Evolutionary conservation across 2,888 invertebrate species (phyloP).

Genomic region (Dinocampus coccinellae): DNA sequence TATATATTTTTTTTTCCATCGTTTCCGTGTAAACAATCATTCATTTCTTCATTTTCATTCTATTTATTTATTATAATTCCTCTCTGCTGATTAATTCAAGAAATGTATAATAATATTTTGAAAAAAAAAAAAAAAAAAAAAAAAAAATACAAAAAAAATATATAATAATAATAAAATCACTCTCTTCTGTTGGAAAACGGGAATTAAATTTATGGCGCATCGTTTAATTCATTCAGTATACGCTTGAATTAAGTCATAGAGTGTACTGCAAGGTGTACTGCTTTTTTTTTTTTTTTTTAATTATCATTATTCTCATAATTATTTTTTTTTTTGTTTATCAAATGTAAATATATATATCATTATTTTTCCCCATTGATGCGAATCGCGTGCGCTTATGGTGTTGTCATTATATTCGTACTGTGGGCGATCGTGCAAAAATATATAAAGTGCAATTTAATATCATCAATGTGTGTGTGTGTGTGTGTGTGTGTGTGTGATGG

Average conservation of each 20-base stretch:
- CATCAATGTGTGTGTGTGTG: not conserved
- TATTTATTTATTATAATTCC: not conserved
- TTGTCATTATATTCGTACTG: not conserved
- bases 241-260: constrained; percentile 25
- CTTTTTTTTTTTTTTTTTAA: constrained; percentile 1
- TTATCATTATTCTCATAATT: too few species aligned
- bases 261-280: constrained; percentile 22
- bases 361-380: not conserved
- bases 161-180: too few species aligned
- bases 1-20: not conserved
- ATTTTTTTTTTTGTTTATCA: not conserved
- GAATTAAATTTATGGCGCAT: constrained; percentile 11
- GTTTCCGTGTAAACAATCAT: too few species aligned
- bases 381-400: not conserved
- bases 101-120: not conserved
- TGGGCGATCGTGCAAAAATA: not conserved
- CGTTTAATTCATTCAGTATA: constrained; percentile 1
- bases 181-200: too few species aligned
- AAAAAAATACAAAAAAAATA: too few species aligned
- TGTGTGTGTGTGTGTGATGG: not conserved
- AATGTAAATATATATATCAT: not conserved
- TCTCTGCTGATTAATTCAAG: not conserved
- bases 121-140: not conserved
- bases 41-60: too few species aligned
- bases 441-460: not conserved